Conservation (phyloP, 2,888 invertebrate species). For the Apotomis capreana region DNA sequence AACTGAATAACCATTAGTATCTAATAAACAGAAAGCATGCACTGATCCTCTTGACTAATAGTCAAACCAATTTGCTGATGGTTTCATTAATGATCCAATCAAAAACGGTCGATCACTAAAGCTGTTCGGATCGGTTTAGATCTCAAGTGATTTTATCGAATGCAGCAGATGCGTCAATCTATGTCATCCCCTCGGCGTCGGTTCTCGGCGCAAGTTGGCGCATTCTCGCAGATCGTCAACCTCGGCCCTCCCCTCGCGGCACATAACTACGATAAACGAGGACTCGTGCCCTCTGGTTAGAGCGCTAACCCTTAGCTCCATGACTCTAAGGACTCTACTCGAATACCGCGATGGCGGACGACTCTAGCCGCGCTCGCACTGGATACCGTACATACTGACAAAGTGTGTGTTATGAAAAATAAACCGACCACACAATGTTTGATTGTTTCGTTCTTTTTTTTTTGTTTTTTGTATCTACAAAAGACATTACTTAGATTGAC, state of each 20-base stretch:
- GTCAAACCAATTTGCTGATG: background rate
- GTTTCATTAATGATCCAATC: background rate
- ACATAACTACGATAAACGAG: constrained; percentile 21
- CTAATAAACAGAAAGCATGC: background rate
- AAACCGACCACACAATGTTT: constrained; percentile 48
- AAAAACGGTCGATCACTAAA: background rate
- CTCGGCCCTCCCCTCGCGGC: constrained; percentile 57
- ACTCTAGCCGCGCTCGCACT: background rate
- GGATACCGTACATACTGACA: constrained; percentile 38
- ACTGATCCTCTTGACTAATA: background rate
- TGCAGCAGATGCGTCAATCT: constrained; percentile 71
- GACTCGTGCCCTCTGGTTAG: constrained; percentile 1
- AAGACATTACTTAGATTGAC: constrained; percentile 18
- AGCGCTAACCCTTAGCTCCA: constrained; percentile 42
- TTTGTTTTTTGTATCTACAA: constrained; percentile 9
- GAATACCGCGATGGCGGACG: background rate
- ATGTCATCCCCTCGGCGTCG: constrained; percentile 55
- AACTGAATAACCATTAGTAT: background rate
- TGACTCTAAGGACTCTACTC: constrained; percentile 42
- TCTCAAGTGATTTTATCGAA: constrained; percentile 17
- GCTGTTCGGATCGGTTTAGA: background rate
- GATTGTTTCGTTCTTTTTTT: constrained; percentile 27
- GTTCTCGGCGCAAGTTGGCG: constrained; percentile 63
- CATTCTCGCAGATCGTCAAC: constrained; percentile 79
- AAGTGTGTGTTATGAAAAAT: constrained; percentile 55